Evolutionary conservation across 2,113 vertebrate species (phyloP), one percentile per base, ranked within the genome.

Genomic region (Melanostigma gelatinosum): DNA sequence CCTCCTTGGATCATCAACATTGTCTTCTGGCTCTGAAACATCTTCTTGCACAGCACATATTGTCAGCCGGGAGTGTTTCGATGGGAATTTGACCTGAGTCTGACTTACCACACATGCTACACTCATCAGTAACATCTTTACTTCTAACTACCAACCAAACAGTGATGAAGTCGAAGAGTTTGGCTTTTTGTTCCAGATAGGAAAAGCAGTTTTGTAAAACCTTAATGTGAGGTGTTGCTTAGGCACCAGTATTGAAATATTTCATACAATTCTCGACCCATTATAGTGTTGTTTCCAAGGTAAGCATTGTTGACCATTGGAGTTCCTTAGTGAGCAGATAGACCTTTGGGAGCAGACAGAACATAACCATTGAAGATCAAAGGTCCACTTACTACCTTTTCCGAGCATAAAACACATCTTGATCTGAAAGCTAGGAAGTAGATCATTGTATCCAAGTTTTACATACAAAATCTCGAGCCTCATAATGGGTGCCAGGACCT

Each of bases 21-120:
- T 55, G 48, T 57, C 40, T 50, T 50, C 32, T 68, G 40, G 40
- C 42, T 69, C 50, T 69, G 58, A 84, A 69, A 75, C n/a, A 68
- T 58, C n/a, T 63, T 67, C 46, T 57, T 61, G 52, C 24, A 58
- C 67, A 77, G 36, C 62, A 66, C 36, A 55, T 44, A 76, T 67
- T 48, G 29, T 73, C 22, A 24, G 60, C 22, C 58, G 63, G 20
- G 8, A 10, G 29, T 18, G 8, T 44, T 46, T 72, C 10, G 1
- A 34, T 36, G 58, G 42, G 20, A 42, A 66, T 62, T 16, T 44
- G 48, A 65, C 48, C 10, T n/a, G 11, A 18, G 12, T 54, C 55
- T 42, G n/a, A 65, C 24, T 46, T 11, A 34, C 2, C 13, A 36
- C 27, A 65, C n/a, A 29, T 58, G n/a, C 15, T 42, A 20, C 38